Conservation (phyloP, 2,888 invertebrate species). For the Clivina fossor region DNA sequence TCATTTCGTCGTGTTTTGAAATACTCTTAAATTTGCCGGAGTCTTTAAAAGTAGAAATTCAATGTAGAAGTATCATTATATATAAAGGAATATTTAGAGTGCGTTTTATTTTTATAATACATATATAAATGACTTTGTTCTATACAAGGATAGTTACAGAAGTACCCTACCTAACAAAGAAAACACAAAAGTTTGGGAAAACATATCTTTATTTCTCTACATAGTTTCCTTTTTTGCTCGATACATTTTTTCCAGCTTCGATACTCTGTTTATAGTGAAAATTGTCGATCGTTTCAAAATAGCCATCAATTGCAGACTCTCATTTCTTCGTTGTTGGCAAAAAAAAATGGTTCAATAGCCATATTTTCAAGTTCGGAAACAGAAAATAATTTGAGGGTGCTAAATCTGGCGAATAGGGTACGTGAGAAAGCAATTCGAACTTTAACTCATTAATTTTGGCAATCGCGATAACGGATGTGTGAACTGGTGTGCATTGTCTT, state of each 20-base stretch:
- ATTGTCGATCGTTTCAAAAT: not conserved
- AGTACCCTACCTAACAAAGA: no score
- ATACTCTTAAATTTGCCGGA: no score
- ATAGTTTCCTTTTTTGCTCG: constrained; percentile 18
- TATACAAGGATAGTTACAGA: no score
- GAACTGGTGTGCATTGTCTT: constrained; percentile 6
- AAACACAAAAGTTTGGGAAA: constrained; percentile 1
- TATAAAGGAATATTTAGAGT: no score
- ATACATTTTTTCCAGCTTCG: constrained; percentile 22
- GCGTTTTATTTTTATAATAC: no score
- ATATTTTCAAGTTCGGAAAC: constrained; percentile 31
- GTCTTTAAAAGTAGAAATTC: no score
- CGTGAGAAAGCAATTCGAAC: constrained; percentile 33
- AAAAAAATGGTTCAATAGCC: constrained; percentile 37
- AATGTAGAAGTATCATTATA: no score
- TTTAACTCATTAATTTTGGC: constrained; percentile 35
- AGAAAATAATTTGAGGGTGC: constrained; percentile 31
- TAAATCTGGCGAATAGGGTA: constrained; percentile 36
- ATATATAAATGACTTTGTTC: no score
- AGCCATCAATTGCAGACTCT: no score
- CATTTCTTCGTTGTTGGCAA: constrained; percentile 36
- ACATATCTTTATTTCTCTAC: constrained; percentile 6
- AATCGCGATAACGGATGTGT: constrained; percentile 21
- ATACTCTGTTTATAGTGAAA: constrained; percentile 3
- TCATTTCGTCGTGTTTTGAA: no score